These are phyloP conservation scores for Semibalanus balanoides DNA, from an alignment of 1,140 invertebrate species.

Conservation along the genomic window DNA sequence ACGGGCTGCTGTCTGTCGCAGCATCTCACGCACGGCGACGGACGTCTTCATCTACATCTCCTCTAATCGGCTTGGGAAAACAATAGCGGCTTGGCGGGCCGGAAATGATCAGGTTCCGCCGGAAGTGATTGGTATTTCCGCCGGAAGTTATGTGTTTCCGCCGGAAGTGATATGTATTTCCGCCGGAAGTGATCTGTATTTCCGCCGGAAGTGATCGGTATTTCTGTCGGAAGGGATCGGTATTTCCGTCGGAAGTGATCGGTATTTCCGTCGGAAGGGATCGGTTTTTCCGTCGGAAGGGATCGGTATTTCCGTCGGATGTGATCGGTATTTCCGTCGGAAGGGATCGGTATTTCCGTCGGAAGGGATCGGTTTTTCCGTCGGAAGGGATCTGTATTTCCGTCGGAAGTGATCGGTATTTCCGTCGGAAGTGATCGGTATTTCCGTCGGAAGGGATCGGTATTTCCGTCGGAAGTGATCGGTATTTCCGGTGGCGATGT, in stretches of 20 bases:
- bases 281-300: not conserved
- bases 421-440: no score
- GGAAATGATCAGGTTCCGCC: constrained; percentile 1
- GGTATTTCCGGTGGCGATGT: no score
- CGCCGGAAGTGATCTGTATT: not conserved
- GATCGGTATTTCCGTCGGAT: not conserved
- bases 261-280: not conserved
- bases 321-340: not conserved
- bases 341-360: not conserved
- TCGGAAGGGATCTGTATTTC: no score
- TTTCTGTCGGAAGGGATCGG: not conserved
- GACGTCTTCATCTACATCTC: no score
- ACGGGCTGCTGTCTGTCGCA: no score
- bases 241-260: not conserved
- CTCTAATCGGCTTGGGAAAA: no score
- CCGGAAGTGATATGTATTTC: not conserved
- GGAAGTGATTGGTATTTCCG: not conserved
- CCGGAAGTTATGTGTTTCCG: not conserved
- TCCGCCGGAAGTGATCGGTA: not conserved
- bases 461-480: no score
- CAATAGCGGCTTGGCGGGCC: no score
- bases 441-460: not conserved
- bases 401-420: not conserved
- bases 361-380: no score
- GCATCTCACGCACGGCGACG: no score